Conservation (phyloP, 2,797 vertebrate genomes). For the Cheracebus regulus region DNA sequence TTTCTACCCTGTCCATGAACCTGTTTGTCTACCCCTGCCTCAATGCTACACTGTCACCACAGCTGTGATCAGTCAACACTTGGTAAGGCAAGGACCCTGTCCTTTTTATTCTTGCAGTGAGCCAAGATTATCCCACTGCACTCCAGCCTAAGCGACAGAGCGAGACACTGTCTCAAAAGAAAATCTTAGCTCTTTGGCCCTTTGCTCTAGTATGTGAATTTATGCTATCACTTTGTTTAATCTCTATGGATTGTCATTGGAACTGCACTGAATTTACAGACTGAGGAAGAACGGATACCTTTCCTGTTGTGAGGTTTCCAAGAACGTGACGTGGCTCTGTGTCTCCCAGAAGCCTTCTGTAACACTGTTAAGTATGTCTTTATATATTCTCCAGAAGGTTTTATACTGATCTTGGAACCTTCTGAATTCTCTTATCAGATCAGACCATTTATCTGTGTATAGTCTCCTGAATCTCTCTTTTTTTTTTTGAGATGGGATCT, state of each 20-base stretch:
- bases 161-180: background rate
- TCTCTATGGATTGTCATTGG: background rate
- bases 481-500: background rate
- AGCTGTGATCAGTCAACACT: background rate
- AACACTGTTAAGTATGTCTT: background rate
- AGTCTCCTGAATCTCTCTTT: background rate
- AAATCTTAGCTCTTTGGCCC: background rate
- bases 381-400: background rate
- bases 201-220: background rate
- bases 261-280: background rate
- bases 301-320: background rate
- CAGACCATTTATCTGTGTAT: background rate
- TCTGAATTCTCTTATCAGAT: background rate
- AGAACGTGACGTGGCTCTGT: background rate
- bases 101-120: background rate
- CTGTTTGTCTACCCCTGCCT: background rate
- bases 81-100: background rate
- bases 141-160: background rate
- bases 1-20: too few relatives aligned
- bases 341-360: background rate
- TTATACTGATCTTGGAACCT: background rate
- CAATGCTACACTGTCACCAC: background rate
- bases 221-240: background rate
- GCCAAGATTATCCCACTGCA: background rate
- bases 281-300: background rate